A percentile compares a stretch with the other conserved stretches of the same genome.
These are phyloP conservation scores for Platycnemis pennipes DNA, from an alignment of 2,888 invertebrate species.

Conservation along the genomic window DNA sequence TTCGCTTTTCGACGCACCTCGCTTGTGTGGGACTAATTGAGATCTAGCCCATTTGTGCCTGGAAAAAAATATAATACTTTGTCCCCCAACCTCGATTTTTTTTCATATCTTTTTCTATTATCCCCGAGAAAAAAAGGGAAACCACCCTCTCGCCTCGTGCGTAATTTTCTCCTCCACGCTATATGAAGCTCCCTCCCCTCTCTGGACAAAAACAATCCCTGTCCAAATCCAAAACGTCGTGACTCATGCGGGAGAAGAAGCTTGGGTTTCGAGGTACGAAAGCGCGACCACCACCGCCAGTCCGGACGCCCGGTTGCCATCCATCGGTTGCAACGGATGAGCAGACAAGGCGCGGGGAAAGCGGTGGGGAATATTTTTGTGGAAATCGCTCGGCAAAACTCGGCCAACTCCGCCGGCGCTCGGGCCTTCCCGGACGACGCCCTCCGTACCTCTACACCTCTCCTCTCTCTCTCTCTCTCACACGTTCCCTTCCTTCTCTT, in stretches of 20 bases:
- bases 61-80: background rate
- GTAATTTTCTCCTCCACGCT: background rate
- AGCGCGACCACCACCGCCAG: background rate
- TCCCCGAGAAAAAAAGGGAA: background rate
- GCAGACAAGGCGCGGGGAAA: background rate
- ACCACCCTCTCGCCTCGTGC: background rate
- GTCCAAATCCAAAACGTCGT: background rate
- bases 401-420: background rate
- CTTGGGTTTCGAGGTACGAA: background rate
- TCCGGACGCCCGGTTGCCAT: slow-evolving; percentile 19
- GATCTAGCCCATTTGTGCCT: background rate
- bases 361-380: background rate
- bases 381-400: slow-evolving; percentile 4
- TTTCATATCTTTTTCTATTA: background rate
- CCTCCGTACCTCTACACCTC: background rate
- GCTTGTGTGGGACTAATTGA: slow-evolving; percentile 2
- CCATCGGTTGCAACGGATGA: slow-evolving; percentile 29
- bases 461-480: background rate
- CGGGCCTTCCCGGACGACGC: slow-evolving; percentile 40
- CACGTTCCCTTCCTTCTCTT: background rate
- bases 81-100: background rate
- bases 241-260: slow-evolving; percentile 3
- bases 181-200: background rate
- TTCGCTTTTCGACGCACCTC: background rate
- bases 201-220: background rate